Evolutionary conservation across 2,797 vertebrate genomes (phyloP).

Genomic region (Mormyrops attenuatus): DNA sequence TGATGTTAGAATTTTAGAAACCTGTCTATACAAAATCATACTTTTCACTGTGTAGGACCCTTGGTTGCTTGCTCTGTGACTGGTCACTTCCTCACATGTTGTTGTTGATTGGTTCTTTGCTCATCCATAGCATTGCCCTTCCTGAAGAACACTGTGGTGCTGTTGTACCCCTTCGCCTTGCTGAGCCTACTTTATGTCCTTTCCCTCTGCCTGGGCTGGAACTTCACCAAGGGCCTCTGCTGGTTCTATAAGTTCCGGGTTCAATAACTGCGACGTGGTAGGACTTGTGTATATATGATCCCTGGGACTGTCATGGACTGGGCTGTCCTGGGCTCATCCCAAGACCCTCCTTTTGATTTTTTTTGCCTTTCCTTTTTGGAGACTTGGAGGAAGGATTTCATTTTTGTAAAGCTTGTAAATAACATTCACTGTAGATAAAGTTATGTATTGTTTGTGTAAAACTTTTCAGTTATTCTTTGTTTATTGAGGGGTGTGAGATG

Average conservation of each 20-base stretch:
- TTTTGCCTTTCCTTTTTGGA: slow-evolving; percentile 25
- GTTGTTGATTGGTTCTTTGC: not conserved
- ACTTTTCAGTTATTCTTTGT: slow-evolving; percentile 35
- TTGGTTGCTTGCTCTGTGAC: not conserved
- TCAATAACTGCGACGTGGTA: slow-evolving; percentile 52
- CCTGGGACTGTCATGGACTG: slow-evolving; percentile 26
- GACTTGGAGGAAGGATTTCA: slow-evolving; percentile 20
- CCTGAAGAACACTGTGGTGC: slow-evolving; percentile 86
- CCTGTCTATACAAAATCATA: not conserved
- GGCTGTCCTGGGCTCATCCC: slow-evolving; percentile 15
- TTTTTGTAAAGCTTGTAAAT: slow-evolving; percentile 67
- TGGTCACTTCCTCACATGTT: not conserved
- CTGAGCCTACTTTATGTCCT: slow-evolving; percentile 80
- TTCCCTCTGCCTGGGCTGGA: slow-evolving; percentile 87
- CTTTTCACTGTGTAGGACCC: not conserved
- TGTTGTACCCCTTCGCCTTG: slow-evolving; percentile 87
- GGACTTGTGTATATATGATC: not conserved
- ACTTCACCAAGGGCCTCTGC: slow-evolving; percentile 85
- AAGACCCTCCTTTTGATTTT: slow-evolving; percentile 21
- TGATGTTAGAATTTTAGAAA: not conserved
- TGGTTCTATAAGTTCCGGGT: slow-evolving; percentile 92
- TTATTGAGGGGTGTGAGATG: slow-evolving; percentile 15
- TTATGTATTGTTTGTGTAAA: slow-evolving; percentile 14
- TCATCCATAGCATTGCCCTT: slow-evolving; percentile 78
- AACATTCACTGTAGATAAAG: slow-evolving; percentile 47